These are phyloP conservation scores for Calephelis virginiensis DNA, from an alignment of 1,140 invertebrate genomes.

Conservation along the genomic window DNA sequence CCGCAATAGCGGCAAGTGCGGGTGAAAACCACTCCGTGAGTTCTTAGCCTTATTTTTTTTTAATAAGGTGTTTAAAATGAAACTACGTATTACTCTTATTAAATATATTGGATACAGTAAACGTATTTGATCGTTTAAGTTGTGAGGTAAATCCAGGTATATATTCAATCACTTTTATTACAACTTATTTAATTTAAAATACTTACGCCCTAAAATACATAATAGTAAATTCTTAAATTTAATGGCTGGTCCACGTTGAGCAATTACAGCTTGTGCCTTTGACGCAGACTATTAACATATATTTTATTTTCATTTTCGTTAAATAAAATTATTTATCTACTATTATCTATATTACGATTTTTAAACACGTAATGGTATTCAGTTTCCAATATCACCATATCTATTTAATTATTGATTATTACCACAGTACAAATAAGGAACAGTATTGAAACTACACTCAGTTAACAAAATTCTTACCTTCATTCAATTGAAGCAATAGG, in stretches of 20 bases:
- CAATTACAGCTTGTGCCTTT: not conserved
- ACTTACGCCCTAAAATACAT: not conserved
- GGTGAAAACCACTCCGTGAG: no score
- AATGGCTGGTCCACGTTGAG: slow-evolving; percentile 8
- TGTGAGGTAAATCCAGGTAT: slow-evolving; percentile 10
- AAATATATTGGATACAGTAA: not conserved
- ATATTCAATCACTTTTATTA: slow-evolving; percentile 1
- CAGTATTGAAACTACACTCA: no score
- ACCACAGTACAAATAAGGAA: no score
- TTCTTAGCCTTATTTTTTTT: no score
- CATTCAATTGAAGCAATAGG: no score
- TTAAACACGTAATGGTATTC: not conserved
- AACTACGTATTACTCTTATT: not conserved
- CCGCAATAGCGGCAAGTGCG: no score
- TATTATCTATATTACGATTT: not conserved
- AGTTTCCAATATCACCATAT: no score
- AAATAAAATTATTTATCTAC: not conserved
- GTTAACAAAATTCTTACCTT: no score
- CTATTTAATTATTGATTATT: no score
- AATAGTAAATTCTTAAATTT: not conserved
- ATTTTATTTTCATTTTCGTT: not conserved
- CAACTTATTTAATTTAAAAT: slow-evolving; percentile 4
- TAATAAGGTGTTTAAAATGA: not conserved
- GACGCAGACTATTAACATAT: not conserved
- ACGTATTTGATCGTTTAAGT: not conserved